Evolutionary conservation across 2,113 vertebrate genomes (phyloP).

Genomic region (Anolis carolinensis): DNA sequence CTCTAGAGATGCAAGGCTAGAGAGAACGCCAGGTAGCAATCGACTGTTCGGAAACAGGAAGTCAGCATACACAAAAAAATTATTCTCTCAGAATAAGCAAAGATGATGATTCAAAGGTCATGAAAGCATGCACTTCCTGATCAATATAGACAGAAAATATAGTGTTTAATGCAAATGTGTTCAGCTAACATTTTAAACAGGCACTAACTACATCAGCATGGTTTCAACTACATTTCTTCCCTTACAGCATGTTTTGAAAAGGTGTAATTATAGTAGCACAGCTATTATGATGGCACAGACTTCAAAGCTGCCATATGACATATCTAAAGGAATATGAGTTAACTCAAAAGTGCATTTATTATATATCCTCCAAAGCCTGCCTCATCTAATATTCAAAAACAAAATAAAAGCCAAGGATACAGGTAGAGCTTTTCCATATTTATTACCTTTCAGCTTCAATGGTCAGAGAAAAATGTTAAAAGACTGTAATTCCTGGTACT

Average conservation of each 20-base stretch:
- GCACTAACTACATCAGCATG: neutral
- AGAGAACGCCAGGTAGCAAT: slow-evolving; percentile 50
- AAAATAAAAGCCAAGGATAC: slow-evolving; percentile 19
- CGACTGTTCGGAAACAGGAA: slow-evolving; percentile 50
- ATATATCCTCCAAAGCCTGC: slow-evolving; percentile 6
- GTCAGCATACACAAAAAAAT: slow-evolving; percentile 21
- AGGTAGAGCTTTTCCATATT: neutral
- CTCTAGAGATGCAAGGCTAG: slow-evolving; percentile 46
- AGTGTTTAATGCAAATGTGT: neutral
- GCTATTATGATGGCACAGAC: neutral
- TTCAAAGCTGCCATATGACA: slow-evolving; percentile 1
- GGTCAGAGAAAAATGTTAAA: neutral
- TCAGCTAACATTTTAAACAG: slow-evolving; percentile 24
- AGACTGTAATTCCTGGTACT: neutral
- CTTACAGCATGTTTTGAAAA: neutral
- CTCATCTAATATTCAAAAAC: slow-evolving; percentile 10
- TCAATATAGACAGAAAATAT: slow-evolving; percentile 14
- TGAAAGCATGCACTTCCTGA: neutral
- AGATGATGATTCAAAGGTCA: slow-evolving; percentile 33
- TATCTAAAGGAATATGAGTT: neutral
- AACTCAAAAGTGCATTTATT: slow-evolving; percentile 1
- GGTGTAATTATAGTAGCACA: neutral
- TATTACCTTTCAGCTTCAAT: neutral
- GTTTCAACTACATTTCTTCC: accelerated
- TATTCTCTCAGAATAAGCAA: slow-evolving; percentile 26